phyloP scores from a whole-genome alignment of 2,113 vertebrate genomes.

The Baryphthengus martii region DNA sequence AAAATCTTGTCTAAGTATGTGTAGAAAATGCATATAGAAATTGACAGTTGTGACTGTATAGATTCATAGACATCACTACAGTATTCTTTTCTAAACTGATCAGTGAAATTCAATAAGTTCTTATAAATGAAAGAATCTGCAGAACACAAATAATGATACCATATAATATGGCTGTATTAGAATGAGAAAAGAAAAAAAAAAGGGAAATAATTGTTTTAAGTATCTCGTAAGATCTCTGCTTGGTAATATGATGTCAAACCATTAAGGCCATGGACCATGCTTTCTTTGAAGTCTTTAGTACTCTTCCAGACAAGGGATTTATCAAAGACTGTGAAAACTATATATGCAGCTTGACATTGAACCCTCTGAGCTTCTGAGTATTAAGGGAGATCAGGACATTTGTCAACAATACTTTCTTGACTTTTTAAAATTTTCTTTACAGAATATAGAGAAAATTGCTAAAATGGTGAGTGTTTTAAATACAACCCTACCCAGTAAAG shows the following conservation, averaged over 20 bases:
- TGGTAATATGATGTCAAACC: neutral
- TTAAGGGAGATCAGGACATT: neutral
- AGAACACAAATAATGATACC: neutral
- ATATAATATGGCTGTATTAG: neutral
- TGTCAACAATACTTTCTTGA: neutral
- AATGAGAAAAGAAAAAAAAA: neutral
- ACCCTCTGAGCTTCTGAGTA: neutral
- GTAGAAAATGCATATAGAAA: slow-evolving; percentile 37
- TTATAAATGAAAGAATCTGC: neutral
- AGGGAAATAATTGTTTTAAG: neutral
- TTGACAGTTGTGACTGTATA: neutral
- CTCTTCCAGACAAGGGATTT: slow-evolving; percentile 9
- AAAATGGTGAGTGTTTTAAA: neutral
- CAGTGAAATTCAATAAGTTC: neutral
- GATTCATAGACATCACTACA: neutral
- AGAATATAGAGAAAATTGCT: neutral
- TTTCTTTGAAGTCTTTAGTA: neutral
- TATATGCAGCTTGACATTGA: neutral
- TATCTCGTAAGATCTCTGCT: neutral
- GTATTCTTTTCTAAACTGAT: neutral
- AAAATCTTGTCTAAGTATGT: neutral
- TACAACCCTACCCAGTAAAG: neutral
- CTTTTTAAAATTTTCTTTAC: neutral
- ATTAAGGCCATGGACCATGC: neutral
- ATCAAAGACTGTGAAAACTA: neutral